Percentiles rank a stretch among this genome's conserved stretches.
Evolutionary conservation across 2,797 vertebrate species (phyloP).

Genomic region (Miichthys miiuy): DNA sequence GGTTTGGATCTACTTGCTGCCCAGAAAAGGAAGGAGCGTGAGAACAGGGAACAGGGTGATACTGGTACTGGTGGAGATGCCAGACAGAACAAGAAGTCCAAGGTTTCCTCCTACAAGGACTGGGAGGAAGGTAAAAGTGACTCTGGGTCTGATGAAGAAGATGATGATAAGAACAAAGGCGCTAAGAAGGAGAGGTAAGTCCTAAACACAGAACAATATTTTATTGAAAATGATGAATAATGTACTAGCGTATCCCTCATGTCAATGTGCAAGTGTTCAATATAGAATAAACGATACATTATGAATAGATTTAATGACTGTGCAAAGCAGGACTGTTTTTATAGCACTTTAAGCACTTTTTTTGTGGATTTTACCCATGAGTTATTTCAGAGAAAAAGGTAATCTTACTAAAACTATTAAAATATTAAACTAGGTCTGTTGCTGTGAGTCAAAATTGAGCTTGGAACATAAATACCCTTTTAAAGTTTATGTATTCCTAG

Average conservation of each 20-base stretch:
- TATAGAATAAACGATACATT: neutral
- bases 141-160: slow-evolving; percentile 87
- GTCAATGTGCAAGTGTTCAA: neutral
- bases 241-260: neutral
- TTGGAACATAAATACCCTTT: neutral
- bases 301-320: neutral
- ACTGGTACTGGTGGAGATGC: slow-evolving; percentile 73
- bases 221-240: neutral
- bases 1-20: slow-evolving; percentile 95
- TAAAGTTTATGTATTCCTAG: neutral
- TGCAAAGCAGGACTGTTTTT: neutral
- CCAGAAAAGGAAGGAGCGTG: slow-evolving; percentile 94
- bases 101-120: slow-evolving; percentile 89
- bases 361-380: neutral
- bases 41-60: slow-evolving; percentile 86
- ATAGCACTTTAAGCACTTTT: neutral
- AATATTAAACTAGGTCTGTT: neutral
- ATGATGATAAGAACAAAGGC: slow-evolving; percentile 73
- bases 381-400: neutral
- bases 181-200: slow-evolving; percentile 89
- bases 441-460: neutral
- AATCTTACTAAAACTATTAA: neutral
- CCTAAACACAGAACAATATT: neutral
- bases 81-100: slow-evolving; percentile 87
- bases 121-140: slow-evolving; percentile 91